A percentile compares a stretch with the other conserved stretches of the same genome.
Conservation (phyloP, 2,888 invertebrate species). For the Anoplius nigerrimus region DNA sequence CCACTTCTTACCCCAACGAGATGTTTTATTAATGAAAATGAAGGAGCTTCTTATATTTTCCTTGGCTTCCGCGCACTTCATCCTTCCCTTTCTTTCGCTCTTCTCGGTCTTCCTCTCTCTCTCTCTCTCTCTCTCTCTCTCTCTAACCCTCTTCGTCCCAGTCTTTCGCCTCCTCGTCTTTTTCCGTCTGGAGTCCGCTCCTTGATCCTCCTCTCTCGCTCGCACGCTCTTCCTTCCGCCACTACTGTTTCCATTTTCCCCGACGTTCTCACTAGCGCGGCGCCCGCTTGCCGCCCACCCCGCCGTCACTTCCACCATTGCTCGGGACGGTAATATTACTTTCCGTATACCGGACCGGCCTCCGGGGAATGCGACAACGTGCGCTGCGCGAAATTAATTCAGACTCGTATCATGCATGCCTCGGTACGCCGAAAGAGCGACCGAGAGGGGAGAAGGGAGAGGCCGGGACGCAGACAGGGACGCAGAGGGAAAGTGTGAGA, state of each 20-base stretch:
- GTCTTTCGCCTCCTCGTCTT: slow-evolving; percentile 8
- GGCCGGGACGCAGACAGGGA: slow-evolving; percentile 1
- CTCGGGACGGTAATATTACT: slow-evolving; percentile 50
- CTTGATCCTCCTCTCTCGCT: neutral
- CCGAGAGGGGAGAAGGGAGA: slow-evolving; percentile 13
- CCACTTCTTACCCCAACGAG: slow-evolving; percentile 50
- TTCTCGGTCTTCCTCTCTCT: slow-evolving; percentile 11
- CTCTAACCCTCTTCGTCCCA: neutral
- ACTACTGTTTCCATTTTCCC: slow-evolving; percentile 37
- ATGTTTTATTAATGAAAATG: slow-evolving; percentile 69
- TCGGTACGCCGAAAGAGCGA: slow-evolving; percentile 38
- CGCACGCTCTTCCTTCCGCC: slow-evolving; percentile 22
- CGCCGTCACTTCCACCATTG: slow-evolving; percentile 35
- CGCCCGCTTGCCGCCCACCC: neutral
- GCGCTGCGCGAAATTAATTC: slow-evolving; percentile 55
- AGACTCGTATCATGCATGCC: slow-evolving; percentile 43
- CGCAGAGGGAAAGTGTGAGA: neutral
- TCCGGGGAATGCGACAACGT: slow-evolving; percentile 53
- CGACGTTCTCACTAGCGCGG: slow-evolving; percentile 25
- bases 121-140: neutral
- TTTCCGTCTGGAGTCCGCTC: neutral
- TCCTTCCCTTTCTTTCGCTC: slow-evolving; percentile 18
- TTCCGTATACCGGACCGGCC: slow-evolving; percentile 41
- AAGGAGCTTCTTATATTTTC: slow-evolving; percentile 62
- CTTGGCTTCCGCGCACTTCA: slow-evolving; percentile 30